Base-by-base conservation (phyloP, 2,113 vertebrate genomes). In the Pelecanoides urinatrix region DNA sequence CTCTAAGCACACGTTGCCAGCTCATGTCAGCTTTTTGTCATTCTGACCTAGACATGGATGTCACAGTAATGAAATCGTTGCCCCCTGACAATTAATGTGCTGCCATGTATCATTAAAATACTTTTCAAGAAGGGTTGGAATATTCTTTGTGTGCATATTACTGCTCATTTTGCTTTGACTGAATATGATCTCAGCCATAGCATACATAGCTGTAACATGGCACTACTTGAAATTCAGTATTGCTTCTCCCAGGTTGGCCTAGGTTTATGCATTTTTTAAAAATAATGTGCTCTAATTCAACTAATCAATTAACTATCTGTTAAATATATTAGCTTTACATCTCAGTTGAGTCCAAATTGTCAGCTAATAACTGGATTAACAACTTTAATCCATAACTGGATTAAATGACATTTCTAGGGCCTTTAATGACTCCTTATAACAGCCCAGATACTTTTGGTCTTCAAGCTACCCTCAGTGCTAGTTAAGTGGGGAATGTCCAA, bases 1-100 rank as follows among this genome's bases (percentile, higher is more conserved):
- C 38, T 70, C 17, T 1, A 3, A n/a, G 10, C 0, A 0, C 15
- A 38, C 20, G 4, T 9, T 74, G 30, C 20, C 2, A 1, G 7
- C 5, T 63, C 32, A 25, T 7, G 13, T 34, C 3, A 34, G 20
- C 3, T 62, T 63, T 77, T 74, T 67, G 22, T 49, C 12, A 11
- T 75, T 88, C 47, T 72, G 16, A 61, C 10, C 5, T 19, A 44
- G 5, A 25, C 0, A 2, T 27, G 22, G 23, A 52, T 47, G 10
- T 42, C 49, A 42, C 9, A 18, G 29, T 68, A 45, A 44, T 38
- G 16, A 71, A 83, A 85, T 79, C 14, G 5, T 22, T 73, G 32
- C 4, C 27, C 21, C 12, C 8, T 15, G 73, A 56, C 3, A 68
- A 61, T 26, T 61, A 70, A 9, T 12, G 9, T 34, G 7, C 3